Evolutionary conservation across 2,113 vertebrate genomes (phyloP).

Genomic region (Callithrix jacchus): DNA sequence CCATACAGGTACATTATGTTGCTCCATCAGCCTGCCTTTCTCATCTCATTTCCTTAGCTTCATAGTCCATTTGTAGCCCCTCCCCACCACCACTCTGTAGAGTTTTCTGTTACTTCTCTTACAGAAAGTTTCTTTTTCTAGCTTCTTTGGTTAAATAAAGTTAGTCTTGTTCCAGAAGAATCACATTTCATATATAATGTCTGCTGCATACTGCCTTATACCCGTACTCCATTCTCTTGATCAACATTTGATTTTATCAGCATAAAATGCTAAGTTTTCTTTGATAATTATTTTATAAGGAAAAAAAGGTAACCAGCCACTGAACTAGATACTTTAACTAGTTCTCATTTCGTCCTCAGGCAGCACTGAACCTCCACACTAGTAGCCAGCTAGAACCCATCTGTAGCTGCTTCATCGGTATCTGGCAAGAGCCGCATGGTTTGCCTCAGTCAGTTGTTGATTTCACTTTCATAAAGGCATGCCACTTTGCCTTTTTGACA

Average conservation of each 20-base stretch:
- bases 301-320: not conserved
- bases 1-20: not conserved
- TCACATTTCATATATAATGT: not conserved
- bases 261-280: not conserved
- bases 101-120: not conserved
- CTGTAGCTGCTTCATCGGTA: not conserved
- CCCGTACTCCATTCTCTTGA: not conserved
- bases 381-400: not conserved
- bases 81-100: not conserved
- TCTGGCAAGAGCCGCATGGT: too few species aligned
- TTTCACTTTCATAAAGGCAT: not conserved
- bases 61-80: not conserved
- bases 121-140: not conserved
- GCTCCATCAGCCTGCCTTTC: not conserved
- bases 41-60: not conserved
- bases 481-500: not conserved
- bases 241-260: not conserved
- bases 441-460: not conserved
- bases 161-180: not conserved
- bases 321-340: not conserved
- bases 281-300: not conserved
- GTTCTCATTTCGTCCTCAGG: not conserved
- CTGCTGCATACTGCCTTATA: not conserved
- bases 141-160: not conserved
- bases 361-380: too few species aligned